Percentiles rank a stretch among this genome's conserved stretches.
Evolutionary conservation across 2,888 invertebrate species (phyloP).

Genomic region (Glaucopsyche alexis): DNA sequence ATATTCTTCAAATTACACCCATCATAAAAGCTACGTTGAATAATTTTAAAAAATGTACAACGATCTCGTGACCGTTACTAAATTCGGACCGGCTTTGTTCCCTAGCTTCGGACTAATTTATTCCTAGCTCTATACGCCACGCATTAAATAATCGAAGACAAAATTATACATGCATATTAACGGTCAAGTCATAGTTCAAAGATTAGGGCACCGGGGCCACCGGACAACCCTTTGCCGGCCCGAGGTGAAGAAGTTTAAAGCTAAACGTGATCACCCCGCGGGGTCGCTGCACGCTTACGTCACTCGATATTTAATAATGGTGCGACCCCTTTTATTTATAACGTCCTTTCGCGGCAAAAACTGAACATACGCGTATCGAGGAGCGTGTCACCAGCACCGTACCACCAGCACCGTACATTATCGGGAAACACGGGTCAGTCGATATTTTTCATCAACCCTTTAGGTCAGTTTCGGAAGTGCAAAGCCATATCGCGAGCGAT

Average conservation of each 20-base stretch:
- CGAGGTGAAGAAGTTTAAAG: slow-evolving; percentile 70
- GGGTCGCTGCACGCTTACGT: slow-evolving; percentile 61
- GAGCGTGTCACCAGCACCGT: neutral
- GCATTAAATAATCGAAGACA: slow-evolving; percentile 77
- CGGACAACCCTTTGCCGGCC: slow-evolving; percentile 70
- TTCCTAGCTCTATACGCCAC: slow-evolving; percentile 69
- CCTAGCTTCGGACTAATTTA: slow-evolving; percentile 78
- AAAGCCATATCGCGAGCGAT: slow-evolving; percentile 61
- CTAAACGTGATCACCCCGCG: slow-evolving; percentile 62
- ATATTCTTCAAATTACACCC: slow-evolving; percentile 17
- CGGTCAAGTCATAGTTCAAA: slow-evolving; percentile 81
- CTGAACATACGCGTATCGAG: slow-evolving; percentile 31
- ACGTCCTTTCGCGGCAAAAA: slow-evolving; percentile 30
- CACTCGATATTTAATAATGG: slow-evolving; percentile 65
- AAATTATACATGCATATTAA: slow-evolving; percentile 80
- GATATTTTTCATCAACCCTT: slow-evolving; percentile 46
- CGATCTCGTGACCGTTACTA: slow-evolving; percentile 75
- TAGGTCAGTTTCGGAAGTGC: slow-evolving; percentile 58
- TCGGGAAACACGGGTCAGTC: slow-evolving; percentile 24
- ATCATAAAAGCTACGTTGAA: slow-evolving; percentile 33
- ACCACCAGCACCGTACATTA: neutral
- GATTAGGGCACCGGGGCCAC: slow-evolving; percentile 78
- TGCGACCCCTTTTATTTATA: slow-evolving; percentile 47
- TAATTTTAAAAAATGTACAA: slow-evolving; percentile 65
- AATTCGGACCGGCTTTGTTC: slow-evolving; percentile 74